phyloP scores from a whole-genome alignment of 2,888 invertebrate genomes.

The Melanargia galathea region DNA sequence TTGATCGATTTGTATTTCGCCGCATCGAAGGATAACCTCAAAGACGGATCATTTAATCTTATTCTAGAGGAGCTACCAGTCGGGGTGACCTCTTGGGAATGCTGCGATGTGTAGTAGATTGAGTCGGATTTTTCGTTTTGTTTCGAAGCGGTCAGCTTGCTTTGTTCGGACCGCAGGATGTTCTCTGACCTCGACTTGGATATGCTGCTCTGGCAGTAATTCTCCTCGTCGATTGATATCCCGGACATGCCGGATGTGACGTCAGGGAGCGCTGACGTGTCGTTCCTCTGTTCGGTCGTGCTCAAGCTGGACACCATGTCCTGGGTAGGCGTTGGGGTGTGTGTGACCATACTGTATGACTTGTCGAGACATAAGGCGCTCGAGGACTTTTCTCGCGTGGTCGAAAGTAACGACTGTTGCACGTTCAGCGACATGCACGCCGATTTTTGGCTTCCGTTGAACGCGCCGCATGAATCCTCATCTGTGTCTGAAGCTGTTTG shows the following conservation, averaged over 20 bases:
- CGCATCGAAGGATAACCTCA: conserved; percentile 71
- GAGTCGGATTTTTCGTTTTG: conserved; percentile 72
- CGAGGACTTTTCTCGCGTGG: conserved; percentile 73
- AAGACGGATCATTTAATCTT: conserved; percentile 65
- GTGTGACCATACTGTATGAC: conserved; percentile 73
- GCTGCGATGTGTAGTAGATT: conserved; percentile 76
- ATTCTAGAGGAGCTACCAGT: conserved; percentile 67
- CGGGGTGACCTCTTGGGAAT: conserved; percentile 74
- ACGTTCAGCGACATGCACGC: conserved; percentile 75
- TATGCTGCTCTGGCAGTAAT: conserved; percentile 72
- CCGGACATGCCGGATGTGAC: conserved; percentile 78
- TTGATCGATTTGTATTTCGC: conserved; percentile 71
- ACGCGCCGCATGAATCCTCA: conserved; percentile 76
- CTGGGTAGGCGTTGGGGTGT: conserved; percentile 78
- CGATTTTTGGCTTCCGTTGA: conserved; percentile 77
- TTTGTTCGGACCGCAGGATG: conserved; percentile 73
- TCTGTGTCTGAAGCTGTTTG: conserved; percentile 71
- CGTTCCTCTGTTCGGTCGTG: conserved; percentile 76
- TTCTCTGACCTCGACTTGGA: conserved; percentile 78
- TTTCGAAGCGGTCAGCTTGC: conserved; percentile 54
- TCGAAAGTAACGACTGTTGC: conserved; percentile 68
- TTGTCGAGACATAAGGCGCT: conserved; percentile 78
- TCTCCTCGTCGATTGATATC: conserved; percentile 77
- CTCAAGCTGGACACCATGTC: conserved; percentile 80
- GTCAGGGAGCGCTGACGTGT: conserved; percentile 72